phyloP scores from a whole-genome alignment of 64 coral and sea anemone genomes.

The Pocillopora damicornis region DNA sequence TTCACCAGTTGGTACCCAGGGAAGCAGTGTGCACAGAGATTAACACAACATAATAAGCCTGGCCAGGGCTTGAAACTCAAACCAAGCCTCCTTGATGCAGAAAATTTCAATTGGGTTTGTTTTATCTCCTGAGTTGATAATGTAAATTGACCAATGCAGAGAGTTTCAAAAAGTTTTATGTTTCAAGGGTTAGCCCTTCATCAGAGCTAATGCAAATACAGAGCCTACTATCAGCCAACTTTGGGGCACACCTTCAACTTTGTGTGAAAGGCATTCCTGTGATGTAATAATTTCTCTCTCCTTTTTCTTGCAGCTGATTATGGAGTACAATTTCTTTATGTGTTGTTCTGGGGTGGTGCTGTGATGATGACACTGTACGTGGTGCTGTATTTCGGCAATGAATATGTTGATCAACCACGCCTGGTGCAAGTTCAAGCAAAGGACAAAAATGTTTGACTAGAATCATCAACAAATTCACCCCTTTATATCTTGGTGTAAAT shows the following conservation, averaged over 20 bases:
- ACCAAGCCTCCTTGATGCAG: too few relatives aligned
- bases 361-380: conserved; percentile 84
- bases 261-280: background rate
- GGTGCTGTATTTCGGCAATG: conserved; percentile 88
- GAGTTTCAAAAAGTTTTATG: too few relatives aligned
- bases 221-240: too few relatives aligned
- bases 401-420: conserved; percentile 89
- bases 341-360: conserved; percentile 89
- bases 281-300: background rate
- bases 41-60: too few relatives aligned
- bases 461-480: conserved; percentile 15
- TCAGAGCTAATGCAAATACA: too few relatives aligned
- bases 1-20: too few relatives aligned
- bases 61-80: too few relatives aligned
- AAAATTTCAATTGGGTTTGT: too few relatives aligned
- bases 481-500: conserved; percentile 35
- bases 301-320: conserved; percentile 73
- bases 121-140: too few relatives aligned
- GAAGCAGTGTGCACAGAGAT: too few relatives aligned
- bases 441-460: conserved; percentile 99
- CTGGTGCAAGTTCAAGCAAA: conserved; percentile 73
- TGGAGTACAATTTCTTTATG: conserved; percentile 82
- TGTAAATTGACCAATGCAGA: too few relatives aligned
- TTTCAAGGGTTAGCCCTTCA: too few relatives aligned
- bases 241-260: background rate